phyloP scores from a whole-genome alignment of 2,113 vertebrate species.

The Lutjanus erythropterus region DNA sequence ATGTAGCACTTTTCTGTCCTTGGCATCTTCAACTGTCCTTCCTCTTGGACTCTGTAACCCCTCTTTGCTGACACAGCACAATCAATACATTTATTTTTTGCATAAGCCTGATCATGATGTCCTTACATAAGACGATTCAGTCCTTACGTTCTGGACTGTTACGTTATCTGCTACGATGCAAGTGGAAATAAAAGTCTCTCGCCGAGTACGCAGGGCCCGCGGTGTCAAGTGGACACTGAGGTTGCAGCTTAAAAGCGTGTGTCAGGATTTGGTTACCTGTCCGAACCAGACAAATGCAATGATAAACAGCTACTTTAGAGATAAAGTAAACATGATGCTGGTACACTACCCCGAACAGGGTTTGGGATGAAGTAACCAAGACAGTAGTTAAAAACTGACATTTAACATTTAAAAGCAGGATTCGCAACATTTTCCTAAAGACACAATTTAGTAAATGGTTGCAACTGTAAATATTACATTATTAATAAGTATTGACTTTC shows the following conservation, averaged over 20 bases:
- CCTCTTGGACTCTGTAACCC: constrained; percentile 8
- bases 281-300: constrained; percentile 70
- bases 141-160: constrained; percentile 37
- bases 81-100: constrained; percentile 60
- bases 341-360: not conserved
- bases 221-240: constrained; percentile 81
- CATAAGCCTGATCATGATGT: constrained; percentile 22
- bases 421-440: too few species aligned
- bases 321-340: constrained; percentile 42
- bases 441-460: too few species aligned
- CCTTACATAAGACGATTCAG: constrained; percentile 58
- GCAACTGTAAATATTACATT: too few species aligned
- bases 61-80: constrained; percentile 21
- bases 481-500: too few species aligned
- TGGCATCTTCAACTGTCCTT: constrained; percentile 15
- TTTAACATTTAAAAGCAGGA: too few species aligned
- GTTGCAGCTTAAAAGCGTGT: constrained; percentile 68
- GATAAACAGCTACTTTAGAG: constrained; percentile 63
- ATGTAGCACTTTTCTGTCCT: constrained; percentile 3
- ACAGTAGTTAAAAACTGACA: constrained; percentile 11
- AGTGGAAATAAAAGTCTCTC: constrained; percentile 77
- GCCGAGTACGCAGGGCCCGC: constrained; percentile 57
- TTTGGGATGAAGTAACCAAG: not conserved
- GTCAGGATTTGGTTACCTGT: constrained; percentile 80
- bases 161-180: constrained; percentile 64